These are phyloP conservation scores for Helarctos malayanus DNA, from an alignment of 2,797 vertebrate species.

Conservation along the genomic window DNA sequence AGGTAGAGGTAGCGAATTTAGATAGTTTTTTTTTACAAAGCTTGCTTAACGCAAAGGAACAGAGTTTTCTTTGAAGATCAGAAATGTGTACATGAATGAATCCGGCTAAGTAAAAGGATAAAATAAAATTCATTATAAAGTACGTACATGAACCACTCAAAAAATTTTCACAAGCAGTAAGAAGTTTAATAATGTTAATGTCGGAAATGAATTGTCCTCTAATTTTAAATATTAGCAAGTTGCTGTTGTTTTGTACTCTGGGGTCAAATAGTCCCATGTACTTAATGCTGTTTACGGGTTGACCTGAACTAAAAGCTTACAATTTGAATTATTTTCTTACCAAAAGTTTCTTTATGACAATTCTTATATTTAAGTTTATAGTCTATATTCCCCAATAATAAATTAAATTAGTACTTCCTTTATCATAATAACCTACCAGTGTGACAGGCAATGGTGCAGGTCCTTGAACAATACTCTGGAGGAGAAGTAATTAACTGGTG, in stretches of 20 bases:
- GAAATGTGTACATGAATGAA: background rate
- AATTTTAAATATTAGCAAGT: background rate
- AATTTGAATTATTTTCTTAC: background rate
- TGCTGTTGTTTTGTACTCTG: background rate
- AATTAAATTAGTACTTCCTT: constrained; percentile 42
- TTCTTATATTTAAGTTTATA: background rate
- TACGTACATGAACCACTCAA: background rate
- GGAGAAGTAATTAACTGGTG: constrained; percentile 49
- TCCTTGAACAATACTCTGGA: constrained; percentile 12
- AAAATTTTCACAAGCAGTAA: background rate
- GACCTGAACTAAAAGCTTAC: background rate
- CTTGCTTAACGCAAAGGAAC: background rate
- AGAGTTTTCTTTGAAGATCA: background rate
- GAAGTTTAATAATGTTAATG: background rate
- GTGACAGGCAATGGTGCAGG: background rate
- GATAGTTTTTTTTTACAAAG: background rate
- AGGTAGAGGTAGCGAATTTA: background rate
- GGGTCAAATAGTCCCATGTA: background rate
- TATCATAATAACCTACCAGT: constrained; percentile 5
- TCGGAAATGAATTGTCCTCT: background rate
- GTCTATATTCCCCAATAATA: background rate
- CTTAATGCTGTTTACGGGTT: background rate
- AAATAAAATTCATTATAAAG: background rate
- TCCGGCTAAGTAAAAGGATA: background rate
- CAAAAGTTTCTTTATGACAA: background rate